Evolutionary conservation across 2,888 invertebrate genomes (phyloP).

Genomic region (Drosophila nigricruria): DNA sequence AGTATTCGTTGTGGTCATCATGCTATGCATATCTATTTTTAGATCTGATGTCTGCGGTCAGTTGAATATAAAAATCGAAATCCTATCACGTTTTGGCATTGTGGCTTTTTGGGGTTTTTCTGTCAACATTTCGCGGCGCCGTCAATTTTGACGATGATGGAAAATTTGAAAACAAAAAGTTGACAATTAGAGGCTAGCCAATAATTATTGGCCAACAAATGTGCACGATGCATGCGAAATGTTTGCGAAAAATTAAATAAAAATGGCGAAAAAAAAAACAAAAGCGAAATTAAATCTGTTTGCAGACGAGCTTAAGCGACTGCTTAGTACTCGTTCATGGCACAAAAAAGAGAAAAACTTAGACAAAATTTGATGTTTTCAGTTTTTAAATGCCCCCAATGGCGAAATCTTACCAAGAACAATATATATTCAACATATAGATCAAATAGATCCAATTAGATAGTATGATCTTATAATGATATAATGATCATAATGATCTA

Average conservation of each 20-base stretch:
- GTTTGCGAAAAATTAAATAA: background rate
- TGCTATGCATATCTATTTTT: background rate
- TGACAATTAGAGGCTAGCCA: conserved; percentile 41
- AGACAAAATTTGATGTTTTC: background rate
- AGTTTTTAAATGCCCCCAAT: background rate
- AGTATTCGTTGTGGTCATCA: background rate
- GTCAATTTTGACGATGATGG: conserved; percentile 41
- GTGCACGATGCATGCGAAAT: conserved; percentile 32
- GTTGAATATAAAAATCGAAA: conserved; percentile 26
- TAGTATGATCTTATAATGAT: too few species aligned
- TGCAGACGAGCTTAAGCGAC: background rate
- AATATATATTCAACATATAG: too few species aligned
- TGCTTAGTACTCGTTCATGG: background rate
- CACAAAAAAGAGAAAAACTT: background rate
- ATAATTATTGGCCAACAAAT: conserved; percentile 40
- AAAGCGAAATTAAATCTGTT: background rate
- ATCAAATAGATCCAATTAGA: too few species aligned
- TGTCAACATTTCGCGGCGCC: conserved; percentile 17
- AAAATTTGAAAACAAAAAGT: conserved; percentile 15
- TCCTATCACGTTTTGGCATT: conserved; percentile 68
- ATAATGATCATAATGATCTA: too few species aligned
- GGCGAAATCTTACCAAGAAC: too few species aligned
- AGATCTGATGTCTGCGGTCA: background rate
- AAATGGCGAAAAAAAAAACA: background rate
- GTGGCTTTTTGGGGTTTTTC: conserved; percentile 54